Evolutionary conservation across 2,113 vertebrate species (phyloP).

Genomic region (Paralichthys olivaceus): DNA sequence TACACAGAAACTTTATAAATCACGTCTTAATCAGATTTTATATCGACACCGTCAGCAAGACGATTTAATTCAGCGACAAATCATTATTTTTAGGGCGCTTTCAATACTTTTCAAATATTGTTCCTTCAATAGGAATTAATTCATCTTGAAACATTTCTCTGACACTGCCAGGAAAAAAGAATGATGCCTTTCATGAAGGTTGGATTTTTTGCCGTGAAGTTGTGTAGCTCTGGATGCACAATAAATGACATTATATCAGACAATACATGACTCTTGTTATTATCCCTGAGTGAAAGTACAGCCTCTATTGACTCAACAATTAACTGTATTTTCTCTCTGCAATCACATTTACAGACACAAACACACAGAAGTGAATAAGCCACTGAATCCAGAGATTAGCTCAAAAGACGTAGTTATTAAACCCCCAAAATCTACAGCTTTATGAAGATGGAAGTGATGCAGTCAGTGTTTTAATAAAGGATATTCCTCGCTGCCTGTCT

Average conservation of each 20-base stretch:
- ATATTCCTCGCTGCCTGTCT: constrained; percentile 5
- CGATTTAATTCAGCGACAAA: background rate
- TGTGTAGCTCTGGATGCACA: background rate
- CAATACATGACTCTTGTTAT: background rate
- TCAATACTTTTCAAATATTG: background rate
- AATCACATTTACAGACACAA: constrained; percentile 16
- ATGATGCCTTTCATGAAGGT: background rate
- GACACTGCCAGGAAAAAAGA: background rate
- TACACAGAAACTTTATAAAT: background rate
- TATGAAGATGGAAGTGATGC: constrained; percentile 6
- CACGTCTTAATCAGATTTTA: background rate
- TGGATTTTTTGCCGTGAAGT: background rate
- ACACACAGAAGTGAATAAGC: background rate
- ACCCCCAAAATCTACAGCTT: background rate
- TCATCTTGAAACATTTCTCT: background rate
- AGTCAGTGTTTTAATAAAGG: constrained; percentile 7
- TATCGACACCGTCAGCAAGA: background rate
- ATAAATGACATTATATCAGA: background rate
- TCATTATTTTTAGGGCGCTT: background rate
- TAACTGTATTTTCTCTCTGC: constrained; percentile 4
- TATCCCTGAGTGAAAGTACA: constrained; percentile 1
- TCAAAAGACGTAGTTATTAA: constrained; percentile 2
- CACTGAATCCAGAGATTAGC: constrained; percentile 18
- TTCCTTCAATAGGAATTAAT: background rate
- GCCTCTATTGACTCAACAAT: constrained; percentile 6